phyloP scores from a whole-genome alignment of 2,888 invertebrate species.

The Nomada ruficornis region DNA sequence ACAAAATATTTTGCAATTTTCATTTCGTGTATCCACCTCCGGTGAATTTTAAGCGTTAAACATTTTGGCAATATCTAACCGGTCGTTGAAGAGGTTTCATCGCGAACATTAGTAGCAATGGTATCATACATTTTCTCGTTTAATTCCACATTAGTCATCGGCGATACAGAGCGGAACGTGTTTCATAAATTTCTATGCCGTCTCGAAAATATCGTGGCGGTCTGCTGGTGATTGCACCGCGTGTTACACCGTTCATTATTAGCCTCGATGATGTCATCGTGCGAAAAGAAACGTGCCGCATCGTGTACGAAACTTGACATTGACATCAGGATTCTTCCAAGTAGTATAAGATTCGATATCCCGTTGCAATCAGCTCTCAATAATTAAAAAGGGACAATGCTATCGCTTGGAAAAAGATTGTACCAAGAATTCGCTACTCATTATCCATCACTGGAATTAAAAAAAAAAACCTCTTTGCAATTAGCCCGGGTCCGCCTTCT shows the following conservation, averaged over 20 bases:
- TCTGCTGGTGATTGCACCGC: constrained; percentile 32
- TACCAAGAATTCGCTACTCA: no score
- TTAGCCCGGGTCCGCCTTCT: no score
- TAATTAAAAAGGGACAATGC: not conserved
- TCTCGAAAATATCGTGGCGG: constrained; percentile 18
- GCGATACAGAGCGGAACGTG: constrained; percentile 13
- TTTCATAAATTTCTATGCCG: constrained; percentile 13
- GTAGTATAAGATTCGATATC: constrained; percentile 9
- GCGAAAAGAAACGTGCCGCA: constrained; percentile 47
- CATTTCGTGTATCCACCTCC: not conserved
- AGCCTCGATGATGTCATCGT: constrained; percentile 63
- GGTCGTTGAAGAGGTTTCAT: not conserved
- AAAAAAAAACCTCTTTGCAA: no score
- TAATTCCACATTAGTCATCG: constrained; percentile 23
- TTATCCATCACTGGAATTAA: no score
- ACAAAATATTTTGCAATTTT: not conserved
- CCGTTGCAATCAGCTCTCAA: not conserved
- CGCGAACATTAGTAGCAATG: not conserved
- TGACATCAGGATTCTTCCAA: constrained; percentile 44
- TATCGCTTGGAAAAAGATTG: no score
- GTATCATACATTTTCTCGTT: not conserved
- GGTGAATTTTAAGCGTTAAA: no score
- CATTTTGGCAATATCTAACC: no score
- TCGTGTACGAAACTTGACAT: constrained; percentile 46
- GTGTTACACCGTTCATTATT: constrained; percentile 45